A percentile compares a stretch with the other conserved stretches of the same genome.
Evolutionary conservation across 2,888 invertebrate species (phyloP).

Genomic region (Ophraella communa): DNA sequence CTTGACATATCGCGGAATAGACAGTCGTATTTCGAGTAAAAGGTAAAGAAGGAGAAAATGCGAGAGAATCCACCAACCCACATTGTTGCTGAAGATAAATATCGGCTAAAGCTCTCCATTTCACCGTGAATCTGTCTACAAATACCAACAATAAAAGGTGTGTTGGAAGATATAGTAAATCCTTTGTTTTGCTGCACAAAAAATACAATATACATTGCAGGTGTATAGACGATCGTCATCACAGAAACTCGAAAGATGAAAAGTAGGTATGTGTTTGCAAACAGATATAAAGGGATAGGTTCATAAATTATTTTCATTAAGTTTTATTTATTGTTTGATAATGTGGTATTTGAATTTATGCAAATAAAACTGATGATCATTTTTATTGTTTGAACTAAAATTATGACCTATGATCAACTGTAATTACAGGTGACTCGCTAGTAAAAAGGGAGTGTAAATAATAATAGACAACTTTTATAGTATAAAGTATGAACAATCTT

Average conservation of each 20-base stretch:
- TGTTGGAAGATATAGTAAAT: slow-evolving; percentile 4
- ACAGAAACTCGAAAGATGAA: not conserved
- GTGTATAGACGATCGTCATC: not conserved
- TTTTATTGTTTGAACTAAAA: too few relatives aligned
- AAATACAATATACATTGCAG: not conserved
- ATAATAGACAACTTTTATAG: too few relatives aligned
- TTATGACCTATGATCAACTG: too few relatives aligned
- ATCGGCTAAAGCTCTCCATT: slow-evolving; percentile 16
- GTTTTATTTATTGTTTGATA: not conserved
- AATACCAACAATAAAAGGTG: slow-evolving; percentile 22
- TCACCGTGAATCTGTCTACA: slow-evolving; percentile 19
- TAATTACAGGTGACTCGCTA: too few relatives aligned
- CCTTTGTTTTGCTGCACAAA: slow-evolving; percentile 7
- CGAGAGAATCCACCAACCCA: slow-evolving; percentile 27
- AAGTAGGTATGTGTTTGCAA: not conserved
- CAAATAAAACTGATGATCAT: too few relatives aligned
- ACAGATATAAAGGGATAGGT: not conserved
- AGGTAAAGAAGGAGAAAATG: slow-evolving; percentile 17
- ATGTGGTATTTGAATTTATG: not conserved
- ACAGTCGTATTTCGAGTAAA: slow-evolving; percentile 6
- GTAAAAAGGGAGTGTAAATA: too few relatives aligned
- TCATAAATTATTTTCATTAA: not conserved
- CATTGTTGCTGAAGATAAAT: slow-evolving; percentile 23
- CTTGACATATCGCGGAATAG: slow-evolving; percentile 20
- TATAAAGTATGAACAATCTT: too few relatives aligned